Conservation (phyloP, 2,888 invertebrate genomes). For the Allolobophora icterica region DNA sequence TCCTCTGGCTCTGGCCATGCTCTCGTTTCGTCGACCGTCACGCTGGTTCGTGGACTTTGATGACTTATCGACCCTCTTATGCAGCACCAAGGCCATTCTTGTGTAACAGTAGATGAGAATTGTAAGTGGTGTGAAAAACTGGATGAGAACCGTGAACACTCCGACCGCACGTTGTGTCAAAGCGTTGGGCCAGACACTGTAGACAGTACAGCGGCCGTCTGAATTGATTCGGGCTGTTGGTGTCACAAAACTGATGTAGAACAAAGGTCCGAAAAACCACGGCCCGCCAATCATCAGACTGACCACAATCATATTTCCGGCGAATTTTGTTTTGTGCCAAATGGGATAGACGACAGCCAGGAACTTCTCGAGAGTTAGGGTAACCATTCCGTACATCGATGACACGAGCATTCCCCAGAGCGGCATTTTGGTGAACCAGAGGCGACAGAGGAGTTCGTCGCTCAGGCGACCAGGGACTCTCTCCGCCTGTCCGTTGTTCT, state of each 20-base stretch:
- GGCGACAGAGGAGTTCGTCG: conserved; percentile 42
- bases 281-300: conserved; percentile 24
- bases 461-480: neutral
- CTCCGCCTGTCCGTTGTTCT: conserved; percentile 32
- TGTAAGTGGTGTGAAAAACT: conserved; percentile 45
- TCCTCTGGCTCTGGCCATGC: conserved; percentile 32
- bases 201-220: conserved; percentile 44
- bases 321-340: conserved; percentile 40
- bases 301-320: neutral
- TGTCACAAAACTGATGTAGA: conserved; percentile 36
- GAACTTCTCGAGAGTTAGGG: conserved; percentile 44
- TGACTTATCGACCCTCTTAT: conserved; percentile 13
- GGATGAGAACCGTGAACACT: conserved; percentile 41
- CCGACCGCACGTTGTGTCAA: conserved; percentile 33
- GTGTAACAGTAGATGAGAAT: conserved; percentile 44
- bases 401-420: conserved; percentile 41
- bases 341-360: conserved; percentile 44
- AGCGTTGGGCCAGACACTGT: conserved; percentile 40
- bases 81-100: conserved; percentile 40
- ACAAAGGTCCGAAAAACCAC: conserved; percentile 42
- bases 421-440: conserved; percentile 42
- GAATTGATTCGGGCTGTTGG: conserved; percentile 32
- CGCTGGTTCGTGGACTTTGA: neutral
- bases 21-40: neutral
- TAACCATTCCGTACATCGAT: conserved; percentile 44